Conservation (phyloP, 1,140 invertebrate species). For the Zaprionus gabonicus region DNA sequence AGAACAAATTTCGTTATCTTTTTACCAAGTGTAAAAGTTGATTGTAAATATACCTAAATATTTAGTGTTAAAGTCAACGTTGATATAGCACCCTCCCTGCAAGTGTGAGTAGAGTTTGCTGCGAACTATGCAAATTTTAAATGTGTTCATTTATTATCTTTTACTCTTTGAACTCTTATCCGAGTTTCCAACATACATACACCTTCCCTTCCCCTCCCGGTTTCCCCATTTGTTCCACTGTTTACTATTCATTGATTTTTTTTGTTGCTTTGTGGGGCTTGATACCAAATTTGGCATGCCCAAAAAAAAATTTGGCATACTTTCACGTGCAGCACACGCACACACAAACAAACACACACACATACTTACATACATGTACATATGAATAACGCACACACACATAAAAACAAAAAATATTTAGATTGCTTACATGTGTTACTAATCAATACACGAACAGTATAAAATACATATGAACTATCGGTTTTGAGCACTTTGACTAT, state of each 20-base stretch:
- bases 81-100: neutral
- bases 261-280: slow-evolving; percentile 7
- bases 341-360: neutral
- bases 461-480: neutral
- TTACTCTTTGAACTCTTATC: neutral
- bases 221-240: neutral
- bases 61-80: slow-evolving; percentile 5
- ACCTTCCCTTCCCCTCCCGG: neutral
- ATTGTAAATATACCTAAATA: slow-evolving; percentile 9
- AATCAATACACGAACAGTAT: slow-evolving; percentile 3
- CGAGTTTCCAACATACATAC: neutral
- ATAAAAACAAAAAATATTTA: slow-evolving; percentile 11
- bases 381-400: slow-evolving; percentile 5
- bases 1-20: slow-evolving; percentile 1
- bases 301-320: slow-evolving; percentile 25
- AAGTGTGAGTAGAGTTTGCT: slow-evolving; percentile 24
- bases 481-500: neutral
- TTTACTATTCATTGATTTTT: slow-evolving; percentile 12
- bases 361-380: slow-evolving; percentile 14
- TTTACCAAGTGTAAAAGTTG: slow-evolving; percentile 25
- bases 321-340: slow-evolving; percentile 20
- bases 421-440: slow-evolving; percentile 16
- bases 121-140: neutral
- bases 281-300: slow-evolving; percentile 6
- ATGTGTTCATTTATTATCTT: neutral